Evolutionary conservation across 2,797 vertebrate species (phyloP), one percentile per base, ranked within the genome.

Genomic region (Yasuhikotakia modesta): DNA sequence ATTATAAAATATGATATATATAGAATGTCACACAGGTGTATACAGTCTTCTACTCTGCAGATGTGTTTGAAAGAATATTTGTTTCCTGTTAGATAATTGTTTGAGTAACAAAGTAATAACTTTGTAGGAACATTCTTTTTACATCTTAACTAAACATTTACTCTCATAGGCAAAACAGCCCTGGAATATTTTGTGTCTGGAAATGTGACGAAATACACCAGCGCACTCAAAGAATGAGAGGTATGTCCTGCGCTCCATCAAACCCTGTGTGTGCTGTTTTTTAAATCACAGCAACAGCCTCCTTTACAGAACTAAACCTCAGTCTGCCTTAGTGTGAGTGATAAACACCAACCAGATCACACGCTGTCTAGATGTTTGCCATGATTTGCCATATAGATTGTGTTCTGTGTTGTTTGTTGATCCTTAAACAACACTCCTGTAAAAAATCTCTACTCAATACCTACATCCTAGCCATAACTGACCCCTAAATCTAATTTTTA

Each of bases 161-260:
- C 58, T 14, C 69, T 65, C 55, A 46, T 11, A 80, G 75, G 82
- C 73, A 82, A 89, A 90, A 84, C 48, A 67, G 27, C 52, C 60
- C 6, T 30, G 78, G 57, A 61, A 78, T 17, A 32, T 58, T n/a
- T 5, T 21, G 30, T 74, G 77, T 90, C 71, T 91, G 88, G 79
- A 87, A 88, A 88, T 85, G 85, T 63, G 85, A 87, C 90, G 87
- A 82, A 89, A 91, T 79, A 86, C 82, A 85, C 84, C 84, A 74
- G 73, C 82, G 84, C 82, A 67, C 83, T 87, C 77, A 83, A 91
- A 90, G 90, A 92, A 92, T 92, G 91, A 88, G 73, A 90, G 70
- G 88, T 85, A 91, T 86, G 89, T 90, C 86, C 86, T 88, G 81
- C 81, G 81, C 78, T 84, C 79, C 78, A 73, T 79, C 57, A 63